Evolutionary conservation across 2,888 invertebrate genomes (phyloP), one percentile per base, ranked within the genome.

Genomic region (Capitulum mitella): DNA sequence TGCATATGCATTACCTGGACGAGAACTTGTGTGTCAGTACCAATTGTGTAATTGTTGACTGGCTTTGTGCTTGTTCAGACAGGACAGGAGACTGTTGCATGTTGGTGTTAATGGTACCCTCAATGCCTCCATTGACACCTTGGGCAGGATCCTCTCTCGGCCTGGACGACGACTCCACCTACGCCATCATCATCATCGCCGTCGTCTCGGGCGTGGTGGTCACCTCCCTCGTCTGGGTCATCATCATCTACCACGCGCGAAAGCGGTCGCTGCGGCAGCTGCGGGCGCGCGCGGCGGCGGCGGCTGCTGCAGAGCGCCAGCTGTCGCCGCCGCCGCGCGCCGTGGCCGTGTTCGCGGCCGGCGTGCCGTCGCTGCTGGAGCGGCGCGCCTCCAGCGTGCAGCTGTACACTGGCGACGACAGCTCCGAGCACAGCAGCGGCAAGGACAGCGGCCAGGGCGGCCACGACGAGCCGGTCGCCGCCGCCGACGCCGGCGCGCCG

Each of bases 171-270:
- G 43, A 37, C n/a, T 74, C 74, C 83, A 92, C 93, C 87, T 90
- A 93, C 80, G 94, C 95, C 78, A 92, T 96, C 81, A 92, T 95
- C 82, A 91, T 96, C 84, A 94, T 97, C 83, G 93, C 94, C 6
- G 92, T 94, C 0, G 93, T 95, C 64, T 93, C 94, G 85, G 94
- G 95, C 86, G 92, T 95, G 78, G 93, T 97, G 29, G 91, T 92
- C n/a, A 96, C 95, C 14, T 94, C 95, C 0, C 89, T 94, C 29
- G 90, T 95, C 78, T 96, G 96, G 95, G 94, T 95, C 77, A 91
- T 94, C 79, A 93, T 95, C 81, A 94, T 95, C 83, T 94, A 94
- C 85, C 92, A 93, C 84, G 93, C 94, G 8, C 88, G 93, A 81
- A 91, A 91, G 86, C 89, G 90, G 51, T 87, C 89, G 86, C 88